Conservation (phyloP, 2,888 invertebrate genomes). For the Lordiphosa fenestrarum region DNA sequence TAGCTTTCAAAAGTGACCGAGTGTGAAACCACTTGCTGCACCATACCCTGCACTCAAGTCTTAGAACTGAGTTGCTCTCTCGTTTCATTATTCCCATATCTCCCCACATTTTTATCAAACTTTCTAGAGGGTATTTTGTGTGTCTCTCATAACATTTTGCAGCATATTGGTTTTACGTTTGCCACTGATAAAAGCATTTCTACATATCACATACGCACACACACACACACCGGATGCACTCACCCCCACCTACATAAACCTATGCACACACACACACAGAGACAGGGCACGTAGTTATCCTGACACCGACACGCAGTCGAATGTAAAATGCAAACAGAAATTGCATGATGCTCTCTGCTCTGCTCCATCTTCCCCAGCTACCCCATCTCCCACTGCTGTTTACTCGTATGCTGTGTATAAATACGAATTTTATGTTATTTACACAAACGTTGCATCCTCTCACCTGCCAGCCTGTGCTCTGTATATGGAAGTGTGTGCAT, state of each 20-base stretch:
- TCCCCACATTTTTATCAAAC: no score
- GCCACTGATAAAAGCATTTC: conserved; percentile 70
- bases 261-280: conserved; percentile 14
- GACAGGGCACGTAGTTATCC: conserved; percentile 51
- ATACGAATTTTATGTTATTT: conserved; percentile 75
- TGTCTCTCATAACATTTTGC: conserved; percentile 19
- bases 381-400: conserved; percentile 36
- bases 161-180: conserved; percentile 48
- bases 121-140: conserved; percentile 35
- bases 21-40: no score
- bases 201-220: conserved; percentile 47
- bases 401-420: conserved; percentile 73
- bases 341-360: conserved; percentile 46
- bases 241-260: conserved; percentile 22
- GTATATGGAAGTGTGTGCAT: conserved; percentile 26
- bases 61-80: no score
- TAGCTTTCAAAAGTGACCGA: no score
- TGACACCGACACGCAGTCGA: conserved; percentile 67
- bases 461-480: conserved; percentile 32
- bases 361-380: conserved; percentile 13
- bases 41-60: no score
- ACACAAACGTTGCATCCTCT: conserved; percentile 60
- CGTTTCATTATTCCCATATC: no score
- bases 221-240: conserved; percentile 13
- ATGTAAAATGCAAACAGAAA: conserved; percentile 73